Evolutionary conservation across 2,888 invertebrate species (phyloP).

Genomic region (Fragum whitleyi): DNA sequence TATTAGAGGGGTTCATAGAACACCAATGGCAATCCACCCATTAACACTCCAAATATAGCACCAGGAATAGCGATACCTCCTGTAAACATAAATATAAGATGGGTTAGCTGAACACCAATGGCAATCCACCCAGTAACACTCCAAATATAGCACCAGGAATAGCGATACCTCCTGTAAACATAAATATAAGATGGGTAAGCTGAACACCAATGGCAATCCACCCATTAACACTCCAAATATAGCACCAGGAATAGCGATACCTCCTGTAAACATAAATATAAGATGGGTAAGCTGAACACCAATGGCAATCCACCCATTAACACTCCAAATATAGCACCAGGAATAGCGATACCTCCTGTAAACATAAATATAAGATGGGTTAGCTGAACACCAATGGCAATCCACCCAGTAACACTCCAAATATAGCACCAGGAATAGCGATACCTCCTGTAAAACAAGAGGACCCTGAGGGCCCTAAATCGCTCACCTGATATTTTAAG

Average conservation of each 20-base stretch:
- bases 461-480: no score
- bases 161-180: conserved; percentile 27
- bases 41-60: conserved; percentile 97
- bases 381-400: conserved; percentile 94
- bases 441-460: conserved; percentile 20
- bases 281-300: no score
- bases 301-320: conserved; percentile 96
- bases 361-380: no score
- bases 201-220: no score
- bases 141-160: conserved; percentile 96
- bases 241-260: no score
- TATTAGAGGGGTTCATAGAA: background rate
- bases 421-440: conserved; percentile 93
- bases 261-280: no score
- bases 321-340: conserved; percentile 97
- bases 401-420: conserved; percentile 97
- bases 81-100: no score
- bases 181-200: no score
- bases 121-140: conserved; percentile 96
- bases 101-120: no score
- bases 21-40: conserved; percentile 91
- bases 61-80: conserved; percentile 88
- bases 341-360: conserved; percentile 82
- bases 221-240: no score
- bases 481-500: no score